A percentile compares a stretch with the other conserved stretches of the same genome.
phyloP scores from a whole-genome alignment of 2,797 vertebrate genomes.

The Ataeniobius toweri region DNA sequence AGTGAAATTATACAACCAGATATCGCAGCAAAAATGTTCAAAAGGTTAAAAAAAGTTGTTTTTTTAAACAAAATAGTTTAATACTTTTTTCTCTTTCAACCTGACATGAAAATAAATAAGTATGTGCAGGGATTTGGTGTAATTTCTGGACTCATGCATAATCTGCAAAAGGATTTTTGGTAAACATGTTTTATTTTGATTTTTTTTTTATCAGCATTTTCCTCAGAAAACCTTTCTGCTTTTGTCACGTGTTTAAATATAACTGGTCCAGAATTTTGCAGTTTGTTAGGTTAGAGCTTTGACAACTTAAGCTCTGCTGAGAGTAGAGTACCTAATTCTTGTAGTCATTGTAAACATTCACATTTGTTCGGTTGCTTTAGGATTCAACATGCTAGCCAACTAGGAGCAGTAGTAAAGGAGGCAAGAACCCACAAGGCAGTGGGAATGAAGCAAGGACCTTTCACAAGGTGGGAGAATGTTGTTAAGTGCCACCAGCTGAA shows the following conservation, averaged over 20 bases:
- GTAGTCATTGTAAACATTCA: background rate
- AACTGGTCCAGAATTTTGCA: background rate
- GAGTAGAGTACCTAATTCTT: background rate
- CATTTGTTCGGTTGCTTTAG: background rate
- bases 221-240: background rate
- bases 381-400: background rate
- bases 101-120: too few relatives aligned
- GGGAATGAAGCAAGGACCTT: background rate
- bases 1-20: background rate
- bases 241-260: background rate
- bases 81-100: too few relatives aligned
- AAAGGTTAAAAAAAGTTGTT: background rate
- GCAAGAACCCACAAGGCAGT: background rate
- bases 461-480: background rate
- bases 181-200: background rate
- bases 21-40: background rate
- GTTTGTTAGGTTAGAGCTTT: background rate
- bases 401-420: background rate
- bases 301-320: background rate
- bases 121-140: too few relatives aligned
- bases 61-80: background rate
- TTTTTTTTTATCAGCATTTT: background rate
- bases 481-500: background rate
- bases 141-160: too few relatives aligned
- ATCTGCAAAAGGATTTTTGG: background rate